A percentile compares a stretch with the other conserved stretches of the same genome.
Evolutionary conservation across 2,113 vertebrate genomes (phyloP).

Genomic region (Hassar affinis): DNA sequence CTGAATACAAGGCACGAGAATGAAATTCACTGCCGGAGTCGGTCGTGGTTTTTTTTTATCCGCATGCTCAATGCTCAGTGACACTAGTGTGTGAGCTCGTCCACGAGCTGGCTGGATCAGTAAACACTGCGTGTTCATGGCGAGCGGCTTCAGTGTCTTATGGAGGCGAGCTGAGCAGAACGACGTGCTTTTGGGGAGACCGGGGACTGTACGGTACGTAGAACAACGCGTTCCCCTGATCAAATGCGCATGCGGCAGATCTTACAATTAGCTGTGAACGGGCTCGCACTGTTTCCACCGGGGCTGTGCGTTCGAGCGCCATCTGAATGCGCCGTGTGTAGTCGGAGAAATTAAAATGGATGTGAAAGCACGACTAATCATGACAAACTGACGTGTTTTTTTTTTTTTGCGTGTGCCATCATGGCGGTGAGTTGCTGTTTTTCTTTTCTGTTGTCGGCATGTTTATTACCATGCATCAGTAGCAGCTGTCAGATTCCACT

Average conservation of each 20-base stretch:
- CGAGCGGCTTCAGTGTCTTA: constrained; percentile 48
- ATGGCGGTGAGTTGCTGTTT: neutral
- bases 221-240: neutral
- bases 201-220: constrained; percentile 61
- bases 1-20: neutral
- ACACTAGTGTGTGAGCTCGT: constrained; percentile 32
- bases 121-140: constrained; percentile 61
- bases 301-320: neutral
- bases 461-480: neutral
- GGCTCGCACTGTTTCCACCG: neutral
- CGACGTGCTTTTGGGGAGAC: constrained; percentile 53
- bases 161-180: constrained; percentile 56
- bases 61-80: constrained; percentile 31
- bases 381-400: neutral
- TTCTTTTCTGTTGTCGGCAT: neutral
- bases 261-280: neutral
- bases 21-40: constrained; percentile 10
- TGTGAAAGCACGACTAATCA: neutral
- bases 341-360: neutral
- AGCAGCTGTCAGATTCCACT: neutral
- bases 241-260: constrained; percentile 3
- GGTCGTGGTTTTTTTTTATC: neutral
- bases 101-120: constrained; percentile 45
- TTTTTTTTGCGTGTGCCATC: neutral
- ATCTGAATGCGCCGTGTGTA: neutral